These are phyloP conservation scores for Indicator indicator DNA, from an alignment of 2,113 vertebrate genomes.

Conservation along the genomic window DNA sequence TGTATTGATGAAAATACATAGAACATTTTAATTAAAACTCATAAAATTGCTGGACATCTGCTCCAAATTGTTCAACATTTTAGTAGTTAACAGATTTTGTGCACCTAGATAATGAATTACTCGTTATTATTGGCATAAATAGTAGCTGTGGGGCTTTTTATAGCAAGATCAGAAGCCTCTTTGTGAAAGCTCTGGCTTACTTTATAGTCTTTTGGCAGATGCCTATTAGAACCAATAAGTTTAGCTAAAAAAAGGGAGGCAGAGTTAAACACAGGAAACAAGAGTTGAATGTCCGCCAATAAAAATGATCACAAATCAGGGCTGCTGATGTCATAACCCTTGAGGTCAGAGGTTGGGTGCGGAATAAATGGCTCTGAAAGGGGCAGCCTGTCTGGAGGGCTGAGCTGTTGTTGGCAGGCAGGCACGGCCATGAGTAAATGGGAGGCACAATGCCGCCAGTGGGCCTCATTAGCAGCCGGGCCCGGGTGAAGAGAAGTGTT, in stretches of 20 bases:
- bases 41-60: slow-evolving; percentile 77
- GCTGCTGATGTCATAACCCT: slow-evolving; percentile 84
- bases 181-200: slow-evolving; percentile 78
- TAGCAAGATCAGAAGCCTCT: slow-evolving; percentile 75
- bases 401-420: slow-evolving; percentile 79
- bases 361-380: slow-evolving; percentile 82
- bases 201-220: slow-evolving; percentile 78
- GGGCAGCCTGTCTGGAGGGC: slow-evolving; percentile 79
- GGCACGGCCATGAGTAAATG: slow-evolving; percentile 79
- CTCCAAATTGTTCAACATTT: slow-evolving; percentile 75
- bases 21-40: slow-evolving; percentile 78
- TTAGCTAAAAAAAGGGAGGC: slow-evolving; percentile 72
- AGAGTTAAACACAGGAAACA: slow-evolving; percentile 82
- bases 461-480: slow-evolving; percentile 82
- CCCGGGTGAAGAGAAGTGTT: slow-evolving; percentile 78
- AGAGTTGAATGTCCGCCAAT: slow-evolving; percentile 82
- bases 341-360: slow-evolving; percentile 79
- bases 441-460: slow-evolving; percentile 78
- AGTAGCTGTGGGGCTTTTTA: slow-evolving; percentile 73
- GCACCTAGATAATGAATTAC: slow-evolving; percentile 80
- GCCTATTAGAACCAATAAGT: slow-evolving; percentile 79
- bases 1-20: slow-evolving; percentile 73
- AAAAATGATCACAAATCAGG: slow-evolving; percentile 83
- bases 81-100: slow-evolving; percentile 75
- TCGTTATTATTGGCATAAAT: slow-evolving; percentile 75